Conservation (phyloP, 30 jellyfish, hydroid and myxozoan genomes). For the Cassiopea andromeda region DNA sequence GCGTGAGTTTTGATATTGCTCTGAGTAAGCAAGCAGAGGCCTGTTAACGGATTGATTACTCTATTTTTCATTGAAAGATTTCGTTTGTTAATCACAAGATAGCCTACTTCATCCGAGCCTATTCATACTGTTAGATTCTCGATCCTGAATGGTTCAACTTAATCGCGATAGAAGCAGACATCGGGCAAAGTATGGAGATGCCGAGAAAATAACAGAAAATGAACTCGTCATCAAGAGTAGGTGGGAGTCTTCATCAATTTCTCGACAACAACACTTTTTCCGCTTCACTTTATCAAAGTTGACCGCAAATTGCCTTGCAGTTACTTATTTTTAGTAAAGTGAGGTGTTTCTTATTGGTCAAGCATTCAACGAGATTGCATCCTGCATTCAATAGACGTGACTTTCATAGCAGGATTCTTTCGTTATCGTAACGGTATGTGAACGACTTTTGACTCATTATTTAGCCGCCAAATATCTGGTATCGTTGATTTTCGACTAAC, state of each 20-base stretch:
- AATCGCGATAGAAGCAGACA: not conserved
- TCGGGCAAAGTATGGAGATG: not conserved
- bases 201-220: not conserved
- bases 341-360: not conserved
- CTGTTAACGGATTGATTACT: conserved; percentile 10
- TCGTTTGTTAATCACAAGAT: not conserved
- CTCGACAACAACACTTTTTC: not conserved
- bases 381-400: too few species aligned
- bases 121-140: not conserved
- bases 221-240: not conserved
- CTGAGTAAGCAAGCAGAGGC: conserved; percentile 31
- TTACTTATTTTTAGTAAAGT: not conserved
- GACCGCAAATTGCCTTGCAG: not conserved
- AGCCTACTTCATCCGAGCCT: not conserved
- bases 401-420: too few species aligned
- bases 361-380: too few species aligned
- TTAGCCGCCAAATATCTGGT: too few species aligned
- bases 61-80: conserved; percentile 23
- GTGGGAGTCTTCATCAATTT: not conserved
- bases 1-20: not conserved
- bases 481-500: too few species aligned
- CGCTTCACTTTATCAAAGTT: not conserved
- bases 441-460: too few species aligned
- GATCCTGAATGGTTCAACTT: not conserved
- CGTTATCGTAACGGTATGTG: too few species aligned